phyloP scores from a whole-genome alignment of 2,113 vertebrate genomes.

The Gavialis gangeticus region DNA sequence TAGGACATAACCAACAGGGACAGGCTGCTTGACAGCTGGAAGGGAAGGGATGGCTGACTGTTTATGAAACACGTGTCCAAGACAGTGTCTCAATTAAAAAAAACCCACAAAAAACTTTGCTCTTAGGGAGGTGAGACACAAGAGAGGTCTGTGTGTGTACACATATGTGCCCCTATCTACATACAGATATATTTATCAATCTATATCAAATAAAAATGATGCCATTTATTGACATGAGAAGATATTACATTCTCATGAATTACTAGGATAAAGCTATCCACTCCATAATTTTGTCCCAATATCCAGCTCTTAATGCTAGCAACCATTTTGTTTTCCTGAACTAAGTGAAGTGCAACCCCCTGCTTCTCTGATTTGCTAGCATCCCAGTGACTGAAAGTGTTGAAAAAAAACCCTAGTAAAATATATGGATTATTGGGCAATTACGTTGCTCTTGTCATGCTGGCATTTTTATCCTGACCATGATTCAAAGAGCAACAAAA shows the following conservation, averaged over 20 bases:
- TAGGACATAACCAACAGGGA: background rate
- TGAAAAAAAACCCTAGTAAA: background rate
- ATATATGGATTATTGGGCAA: background rate
- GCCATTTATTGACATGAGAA: background rate
- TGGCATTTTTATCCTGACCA: background rate
- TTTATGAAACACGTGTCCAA: background rate
- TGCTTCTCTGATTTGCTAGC: background rate
- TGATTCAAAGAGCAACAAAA: background rate
- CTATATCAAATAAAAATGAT: background rate
- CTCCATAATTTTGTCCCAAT: background rate
- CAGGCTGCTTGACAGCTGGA: background rate
- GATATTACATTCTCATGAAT: background rate
- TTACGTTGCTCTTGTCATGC: background rate
- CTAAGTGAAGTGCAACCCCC: background rate
- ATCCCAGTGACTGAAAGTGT: background rate
- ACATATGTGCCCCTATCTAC: too few species aligned
- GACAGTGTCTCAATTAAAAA: background rate
- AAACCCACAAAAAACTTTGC: background rate
- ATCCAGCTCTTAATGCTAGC: background rate
- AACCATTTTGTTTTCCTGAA: background rate
- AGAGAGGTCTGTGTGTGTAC: background rate
- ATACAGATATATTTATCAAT: background rate
- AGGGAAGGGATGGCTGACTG: background rate
- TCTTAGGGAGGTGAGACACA: background rate
- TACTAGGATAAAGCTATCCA: background rate